These are phyloP conservation scores for Mechanitis mazaeus DNA, from an alignment of 2,888 invertebrate species.

Conservation along the genomic window DNA sequence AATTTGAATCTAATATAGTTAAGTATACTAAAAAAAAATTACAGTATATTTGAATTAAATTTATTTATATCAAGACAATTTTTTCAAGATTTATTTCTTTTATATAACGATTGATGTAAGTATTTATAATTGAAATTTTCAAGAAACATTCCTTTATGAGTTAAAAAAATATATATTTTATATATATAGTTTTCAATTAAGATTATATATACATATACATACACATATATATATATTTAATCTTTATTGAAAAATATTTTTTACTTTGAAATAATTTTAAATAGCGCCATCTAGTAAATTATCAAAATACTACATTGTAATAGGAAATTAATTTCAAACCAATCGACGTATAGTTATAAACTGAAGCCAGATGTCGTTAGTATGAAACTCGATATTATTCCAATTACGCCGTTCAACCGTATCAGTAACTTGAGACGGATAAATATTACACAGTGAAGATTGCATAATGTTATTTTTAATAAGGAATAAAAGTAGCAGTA, in stretches of 20 bases:
- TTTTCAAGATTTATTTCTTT: no score
- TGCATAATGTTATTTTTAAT: not conserved
- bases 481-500: not conserved
- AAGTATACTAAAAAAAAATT: no score
- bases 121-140: no score
- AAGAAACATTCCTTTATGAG: no score
- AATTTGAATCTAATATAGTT: not conserved
- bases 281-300: slow-evolving; percentile 22
- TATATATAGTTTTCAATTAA: no score
- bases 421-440: not conserved
- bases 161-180: no score
- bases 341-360: slow-evolving; percentile 7
- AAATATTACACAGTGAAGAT: not conserved
- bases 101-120: no score
- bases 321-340: not conserved
- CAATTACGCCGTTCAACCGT: not conserved
- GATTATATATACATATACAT: no score
- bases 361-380: slow-evolving; percentile 22
- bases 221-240: no score
- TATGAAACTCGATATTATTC: slow-evolving; percentile 11
- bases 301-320: not conserved
- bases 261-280: not conserved
- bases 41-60: no score
- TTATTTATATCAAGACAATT: no score
- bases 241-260: no score